Evolutionary conservation across 2,113 vertebrate genomes (phyloP).

Genomic region (Formicarius rufipectus): DNA sequence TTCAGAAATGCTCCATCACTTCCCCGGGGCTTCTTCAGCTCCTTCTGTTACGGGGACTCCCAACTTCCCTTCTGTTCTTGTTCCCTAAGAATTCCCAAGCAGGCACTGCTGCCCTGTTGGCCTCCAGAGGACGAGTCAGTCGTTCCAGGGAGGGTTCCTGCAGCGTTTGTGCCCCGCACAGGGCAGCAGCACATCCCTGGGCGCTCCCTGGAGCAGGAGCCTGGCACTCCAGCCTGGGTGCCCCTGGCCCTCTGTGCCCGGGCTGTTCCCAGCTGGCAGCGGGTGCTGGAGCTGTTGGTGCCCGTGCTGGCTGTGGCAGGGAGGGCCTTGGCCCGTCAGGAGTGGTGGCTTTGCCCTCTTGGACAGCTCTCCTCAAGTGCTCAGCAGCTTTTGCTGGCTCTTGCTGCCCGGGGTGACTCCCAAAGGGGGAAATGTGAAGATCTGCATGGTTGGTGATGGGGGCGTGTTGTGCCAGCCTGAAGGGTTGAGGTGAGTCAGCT

Average conservation of each 20-base stretch:
- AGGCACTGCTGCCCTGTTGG: accelerated
- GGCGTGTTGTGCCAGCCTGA: neutral
- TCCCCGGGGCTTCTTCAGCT: accelerated
- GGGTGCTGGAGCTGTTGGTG: neutral
- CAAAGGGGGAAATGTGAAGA: neutral
- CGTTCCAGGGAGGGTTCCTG: neutral
- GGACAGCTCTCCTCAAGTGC: neutral
- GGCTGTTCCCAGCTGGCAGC: neutral
- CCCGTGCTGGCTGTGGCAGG: too few species aligned
- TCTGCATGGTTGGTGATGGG: accelerated
- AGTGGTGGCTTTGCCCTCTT: neutral
- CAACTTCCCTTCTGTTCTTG: neutral
- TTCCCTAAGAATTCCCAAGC: neutral
- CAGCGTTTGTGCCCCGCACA: too few species aligned
- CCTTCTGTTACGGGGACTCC: neutral
- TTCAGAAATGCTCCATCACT: accelerated
- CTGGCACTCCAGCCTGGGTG: accelerated
- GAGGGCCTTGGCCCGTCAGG: neutral
- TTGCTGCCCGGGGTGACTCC: neutral
- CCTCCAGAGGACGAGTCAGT: accelerated
- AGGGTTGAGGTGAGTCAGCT: neutral
- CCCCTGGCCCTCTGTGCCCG: neutral
- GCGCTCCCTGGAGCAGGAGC: too few species aligned
- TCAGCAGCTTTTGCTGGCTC: too few species aligned
- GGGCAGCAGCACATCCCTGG: neutral